These are phyloP conservation scores for Porites rus DNA, from an alignment of 92 coral and sea anemone species.

Conservation along the genomic window DNA sequence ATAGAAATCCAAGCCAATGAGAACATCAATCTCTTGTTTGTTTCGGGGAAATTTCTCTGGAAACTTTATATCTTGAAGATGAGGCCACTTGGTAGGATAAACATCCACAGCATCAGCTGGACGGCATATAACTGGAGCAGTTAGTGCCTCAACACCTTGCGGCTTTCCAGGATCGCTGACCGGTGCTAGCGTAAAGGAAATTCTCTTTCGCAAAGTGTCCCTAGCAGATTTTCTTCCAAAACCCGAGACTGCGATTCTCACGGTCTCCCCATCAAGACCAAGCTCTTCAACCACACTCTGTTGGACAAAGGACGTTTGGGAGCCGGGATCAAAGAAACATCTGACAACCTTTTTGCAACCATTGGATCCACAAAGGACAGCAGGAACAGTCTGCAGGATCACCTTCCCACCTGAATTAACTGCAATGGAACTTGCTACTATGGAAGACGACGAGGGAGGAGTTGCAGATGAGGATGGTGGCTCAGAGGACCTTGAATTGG, in stretches of 20 bases:
- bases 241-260: conserved; percentile 34
- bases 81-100: conserved; percentile 29
- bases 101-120: conserved; percentile 40
- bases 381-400: conserved; percentile 45
- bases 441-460: conserved; percentile 1
- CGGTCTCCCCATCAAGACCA: conserved; percentile 42
- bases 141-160: conserved; percentile 45
- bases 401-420: not conserved
- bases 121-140: conserved; percentile 35
- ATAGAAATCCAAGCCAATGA: conserved; percentile 41
- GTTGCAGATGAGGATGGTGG: not conserved
- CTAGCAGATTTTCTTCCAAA: not conserved
- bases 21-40: conserved; percentile 31
- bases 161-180: conserved; percentile 44
- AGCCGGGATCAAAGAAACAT: conserved; percentile 50
- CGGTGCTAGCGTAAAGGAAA: conserved; percentile 45
- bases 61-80: conserved; percentile 43
- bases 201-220: conserved; percentile 12
- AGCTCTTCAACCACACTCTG: conserved; percentile 49
- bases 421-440: not conserved
- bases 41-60: conserved; percentile 53
- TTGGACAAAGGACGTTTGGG: conserved; percentile 37
- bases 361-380: conserved; percentile 29
- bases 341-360: conserved; percentile 31
- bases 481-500: not conserved